Evolutionary conservation across 1,140 invertebrate species (phyloP).

Genomic region (Drosophila persimilis): DNA sequence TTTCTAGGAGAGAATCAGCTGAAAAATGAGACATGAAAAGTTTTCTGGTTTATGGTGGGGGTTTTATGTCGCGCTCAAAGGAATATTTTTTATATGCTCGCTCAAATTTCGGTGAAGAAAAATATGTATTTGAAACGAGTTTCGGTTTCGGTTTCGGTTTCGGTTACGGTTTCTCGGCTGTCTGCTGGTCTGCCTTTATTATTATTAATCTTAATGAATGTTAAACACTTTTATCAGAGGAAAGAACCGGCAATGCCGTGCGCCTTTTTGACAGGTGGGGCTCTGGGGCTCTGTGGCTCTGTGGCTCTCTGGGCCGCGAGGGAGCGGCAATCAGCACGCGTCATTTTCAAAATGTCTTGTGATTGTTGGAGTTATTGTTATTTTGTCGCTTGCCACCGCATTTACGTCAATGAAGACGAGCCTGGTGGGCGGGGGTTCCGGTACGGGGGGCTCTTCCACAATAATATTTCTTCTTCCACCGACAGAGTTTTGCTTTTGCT

Average conservation of each 20-base stretch:
- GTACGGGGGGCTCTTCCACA: slow-evolving; percentile 19
- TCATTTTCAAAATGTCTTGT: slow-evolving; percentile 64
- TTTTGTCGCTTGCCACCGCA: slow-evolving; percentile 26
- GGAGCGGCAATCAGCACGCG: slow-evolving; percentile 53
- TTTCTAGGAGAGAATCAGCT: slow-evolving; percentile 58
- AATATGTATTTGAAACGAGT: slow-evolving; percentile 66
- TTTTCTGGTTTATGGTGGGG: slow-evolving; percentile 58
- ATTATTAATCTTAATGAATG: slow-evolving; percentile 82
- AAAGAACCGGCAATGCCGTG: slow-evolving; percentile 33
- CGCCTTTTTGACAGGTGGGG: no score
- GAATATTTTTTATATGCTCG: slow-evolving; percentile 36
- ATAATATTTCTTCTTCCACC: slow-evolving; percentile 12
- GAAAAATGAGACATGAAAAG: slow-evolving; percentile 63
- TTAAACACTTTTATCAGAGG: slow-evolving; percentile 78
- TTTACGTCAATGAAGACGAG: slow-evolving; percentile 58
- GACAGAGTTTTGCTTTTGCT: slow-evolving; percentile 12
- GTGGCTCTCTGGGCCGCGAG: no score
- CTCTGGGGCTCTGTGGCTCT: no score
- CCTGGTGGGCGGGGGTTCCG: no score
- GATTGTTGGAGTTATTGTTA: slow-evolving; percentile 37
- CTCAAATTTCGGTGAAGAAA: slow-evolving; percentile 42
- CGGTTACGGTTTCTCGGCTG: no score
- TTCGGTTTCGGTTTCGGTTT: slow-evolving; percentile 41
- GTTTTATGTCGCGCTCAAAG: slow-evolving; percentile 59
- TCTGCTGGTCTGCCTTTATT: slow-evolving; percentile 20